phyloP scores from a whole-genome alignment of 2,888 invertebrate genomes.

The Agrochola lota region DNA sequence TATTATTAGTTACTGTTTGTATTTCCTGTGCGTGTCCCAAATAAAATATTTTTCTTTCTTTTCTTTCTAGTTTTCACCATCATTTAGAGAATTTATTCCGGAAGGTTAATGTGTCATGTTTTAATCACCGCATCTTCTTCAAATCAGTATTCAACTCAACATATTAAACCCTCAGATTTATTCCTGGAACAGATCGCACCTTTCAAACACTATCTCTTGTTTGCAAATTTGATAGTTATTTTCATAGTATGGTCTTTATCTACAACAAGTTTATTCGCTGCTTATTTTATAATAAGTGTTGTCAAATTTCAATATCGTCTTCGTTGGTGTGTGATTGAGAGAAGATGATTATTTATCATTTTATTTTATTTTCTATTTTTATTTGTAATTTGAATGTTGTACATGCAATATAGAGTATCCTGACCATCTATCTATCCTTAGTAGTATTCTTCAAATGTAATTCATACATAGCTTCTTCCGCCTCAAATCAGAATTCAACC shows the following conservation, averaged over 20 bases:
- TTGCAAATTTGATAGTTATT: neutral
- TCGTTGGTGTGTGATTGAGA: neutral
- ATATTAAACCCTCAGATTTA: conserved; percentile 48
- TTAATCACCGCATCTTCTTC: neutral
- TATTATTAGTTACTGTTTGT: too few species aligned
- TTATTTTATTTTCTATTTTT: neutral
- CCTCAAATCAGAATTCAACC: neutral
- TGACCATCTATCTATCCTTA: neutral
- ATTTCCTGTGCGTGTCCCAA: too few species aligned
- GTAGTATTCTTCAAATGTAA: neutral
- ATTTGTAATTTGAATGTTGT: neutral
- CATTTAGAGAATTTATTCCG: too few species aligned
- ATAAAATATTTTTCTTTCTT: too few species aligned
- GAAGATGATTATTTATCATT: neutral
- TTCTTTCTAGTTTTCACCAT: too few species aligned
- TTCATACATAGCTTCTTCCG: neutral
- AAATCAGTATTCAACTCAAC: neutral
- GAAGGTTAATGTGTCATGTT: neutral
- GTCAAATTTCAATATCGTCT: neutral
- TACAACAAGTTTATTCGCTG: neutral
- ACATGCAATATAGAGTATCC: neutral
- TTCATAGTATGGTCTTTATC: neutral
- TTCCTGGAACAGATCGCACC: conserved; percentile 54
- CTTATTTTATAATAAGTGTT: neutral
- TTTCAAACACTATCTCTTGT: conserved; percentile 43